phyloP scores from a whole-genome alignment of 2,888 invertebrate species.

The Nysson spinosus region DNA sequence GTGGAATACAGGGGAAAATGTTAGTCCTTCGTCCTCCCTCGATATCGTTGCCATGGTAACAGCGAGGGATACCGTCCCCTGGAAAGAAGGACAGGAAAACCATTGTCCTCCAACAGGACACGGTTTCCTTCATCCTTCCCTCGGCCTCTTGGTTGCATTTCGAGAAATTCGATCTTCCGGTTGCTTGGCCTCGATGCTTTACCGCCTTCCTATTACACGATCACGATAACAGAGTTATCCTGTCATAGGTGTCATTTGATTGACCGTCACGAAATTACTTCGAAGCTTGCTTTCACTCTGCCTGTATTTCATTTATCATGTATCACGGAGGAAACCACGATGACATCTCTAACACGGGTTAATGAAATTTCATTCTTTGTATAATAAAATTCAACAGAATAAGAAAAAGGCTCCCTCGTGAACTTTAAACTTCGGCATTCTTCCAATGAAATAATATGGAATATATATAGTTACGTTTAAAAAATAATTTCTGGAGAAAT shows the following conservation, averaged over 20 bases:
- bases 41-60: conserved; percentile 45
- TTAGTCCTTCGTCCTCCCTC: conserved; percentile 24
- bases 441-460: too few relatives aligned
- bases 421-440: too few relatives aligned
- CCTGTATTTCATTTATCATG: neutral
- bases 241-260: conserved; percentile 26
- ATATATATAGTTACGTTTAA: too few relatives aligned
- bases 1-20: conserved; percentile 12
- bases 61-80: conserved; percentile 27
- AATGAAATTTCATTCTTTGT: too few relatives aligned
- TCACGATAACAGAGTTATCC: conserved; percentile 32
- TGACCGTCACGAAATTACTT: conserved; percentile 29
- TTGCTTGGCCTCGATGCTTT: conserved; percentile 18
- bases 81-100: conserved; percentile 32
- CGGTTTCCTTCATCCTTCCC: conserved; percentile 12
- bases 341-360: neutral
- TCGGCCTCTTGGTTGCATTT: conserved; percentile 23
- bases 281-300: conserved; percentile 7
- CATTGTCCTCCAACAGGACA: conserved; percentile 16
- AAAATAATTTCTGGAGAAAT: too few relatives aligned
- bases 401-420: too few relatives aligned
- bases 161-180: conserved; percentile 38
- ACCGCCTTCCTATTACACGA: conserved; percentile 25
- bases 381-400: too few relatives aligned
- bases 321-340: neutral